Conservation (phyloP, 2,113 vertebrate genomes). For the Prionailurus viverrinus region DNA sequence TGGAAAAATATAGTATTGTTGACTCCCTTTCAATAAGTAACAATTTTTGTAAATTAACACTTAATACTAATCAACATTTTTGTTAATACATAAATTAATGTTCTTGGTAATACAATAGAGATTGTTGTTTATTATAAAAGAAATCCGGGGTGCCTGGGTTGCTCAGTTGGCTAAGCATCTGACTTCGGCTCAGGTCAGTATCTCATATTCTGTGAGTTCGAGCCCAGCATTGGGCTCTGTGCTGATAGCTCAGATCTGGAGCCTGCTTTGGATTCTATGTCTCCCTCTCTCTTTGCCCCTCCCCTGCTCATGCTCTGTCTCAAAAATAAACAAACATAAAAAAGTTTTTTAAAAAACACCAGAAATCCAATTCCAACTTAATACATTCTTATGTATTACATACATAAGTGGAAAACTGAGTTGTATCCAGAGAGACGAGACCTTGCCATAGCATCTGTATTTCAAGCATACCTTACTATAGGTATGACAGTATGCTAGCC, state of each 20-base stretch:
- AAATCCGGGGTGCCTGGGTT: background rate
- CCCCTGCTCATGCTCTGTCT: too few relatives aligned
- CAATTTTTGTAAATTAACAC: conserved; percentile 19
- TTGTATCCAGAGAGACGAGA: background rate
- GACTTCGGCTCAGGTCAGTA: too few relatives aligned
- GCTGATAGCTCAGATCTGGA: too few relatives aligned
- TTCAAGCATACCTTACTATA: background rate
- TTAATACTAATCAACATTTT: background rate
- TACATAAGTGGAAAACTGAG: background rate
- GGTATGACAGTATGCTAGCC: background rate
- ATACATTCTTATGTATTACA: background rate
- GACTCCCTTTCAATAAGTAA: conserved; percentile 20
- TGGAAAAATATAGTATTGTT: conserved; percentile 32
- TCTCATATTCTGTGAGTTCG: too few relatives aligned
- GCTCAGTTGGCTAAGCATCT: too few relatives aligned
- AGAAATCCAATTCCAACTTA: background rate
- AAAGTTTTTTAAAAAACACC: too few relatives aligned
- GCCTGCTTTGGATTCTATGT: too few relatives aligned
- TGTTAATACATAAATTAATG: conserved; percentile 2
- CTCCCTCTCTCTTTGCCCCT: too few relatives aligned
- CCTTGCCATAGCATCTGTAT: background rate
- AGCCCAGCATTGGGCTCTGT: too few relatives aligned
- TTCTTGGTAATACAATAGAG: background rate
- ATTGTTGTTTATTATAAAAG: conserved; percentile 7
- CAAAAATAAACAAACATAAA: too few relatives aligned